Evolutionary conservation across 2,888 invertebrate genomes (phyloP).

Genomic region (Monoplex corrugatus): DNA sequence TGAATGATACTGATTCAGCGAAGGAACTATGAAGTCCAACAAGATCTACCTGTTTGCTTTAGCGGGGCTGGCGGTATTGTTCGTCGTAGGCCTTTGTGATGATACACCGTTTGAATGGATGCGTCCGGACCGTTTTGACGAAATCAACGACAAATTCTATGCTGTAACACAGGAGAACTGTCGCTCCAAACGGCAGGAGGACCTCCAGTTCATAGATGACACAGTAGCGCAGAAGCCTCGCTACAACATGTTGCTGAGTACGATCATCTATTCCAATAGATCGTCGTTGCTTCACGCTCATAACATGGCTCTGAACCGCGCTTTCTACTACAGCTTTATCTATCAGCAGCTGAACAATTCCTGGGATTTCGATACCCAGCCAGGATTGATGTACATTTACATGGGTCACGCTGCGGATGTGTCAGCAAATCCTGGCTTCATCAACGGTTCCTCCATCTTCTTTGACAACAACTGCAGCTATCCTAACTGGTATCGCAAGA

Average conservation of each 20-base stretch:
- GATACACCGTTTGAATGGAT: constrained; percentile 89
- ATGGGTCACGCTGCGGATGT: constrained; percentile 97
- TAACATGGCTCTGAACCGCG: constrained; percentile 97
- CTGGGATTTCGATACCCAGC: constrained; percentile 90
- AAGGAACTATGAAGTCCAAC: constrained; percentile 37
- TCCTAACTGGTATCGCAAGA: constrained; percentile 94
- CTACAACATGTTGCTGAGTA: constrained; percentile 84
- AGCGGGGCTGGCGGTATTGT: constrained; percentile 59
- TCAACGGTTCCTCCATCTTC: constrained; percentile 91
- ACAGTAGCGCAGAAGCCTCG: constrained; percentile 89
- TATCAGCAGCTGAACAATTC: constrained; percentile 74
- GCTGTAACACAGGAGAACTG: constrained; percentile 94
- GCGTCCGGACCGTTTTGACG: constrained; percentile 93
- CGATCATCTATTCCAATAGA: constrained; percentile 89
- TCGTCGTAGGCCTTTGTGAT: constrained; percentile 51
- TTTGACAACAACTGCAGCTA: constrained; percentile 97
- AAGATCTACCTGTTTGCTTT: constrained; percentile 48
- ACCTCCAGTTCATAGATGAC: constrained; percentile 91
- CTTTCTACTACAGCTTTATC: constrained; percentile 87
- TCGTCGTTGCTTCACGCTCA: constrained; percentile 95
- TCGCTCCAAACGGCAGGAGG: constrained; percentile 91
- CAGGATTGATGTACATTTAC: constrained; percentile 99
- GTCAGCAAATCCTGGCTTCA: constrained; percentile 94
- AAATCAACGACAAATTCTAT: constrained; percentile 91
- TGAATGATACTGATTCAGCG: constrained; percentile 9